Evolutionary conservation across 2,888 invertebrate genomes (phyloP).

Genomic region (Rugalucina vietnamica): DNA sequence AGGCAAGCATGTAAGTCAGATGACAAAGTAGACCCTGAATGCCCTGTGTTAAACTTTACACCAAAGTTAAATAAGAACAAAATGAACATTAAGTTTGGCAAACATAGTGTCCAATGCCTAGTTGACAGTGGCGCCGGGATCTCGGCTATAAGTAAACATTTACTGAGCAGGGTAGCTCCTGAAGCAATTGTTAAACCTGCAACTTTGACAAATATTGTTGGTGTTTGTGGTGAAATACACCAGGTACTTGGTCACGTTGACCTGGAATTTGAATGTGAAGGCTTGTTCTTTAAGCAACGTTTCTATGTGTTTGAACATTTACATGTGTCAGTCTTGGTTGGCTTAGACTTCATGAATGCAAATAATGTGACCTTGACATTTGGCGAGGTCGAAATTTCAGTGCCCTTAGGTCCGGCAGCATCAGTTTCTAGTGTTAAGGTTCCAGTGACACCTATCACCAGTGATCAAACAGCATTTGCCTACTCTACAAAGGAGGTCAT

Average conservation of each 20-base stretch:
- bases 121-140: conserved; percentile 4
- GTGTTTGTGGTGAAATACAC: no score
- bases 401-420: no score
- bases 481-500: neutral
- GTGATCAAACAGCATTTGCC: neutral
- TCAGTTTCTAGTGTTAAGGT: neutral
- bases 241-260: neutral
- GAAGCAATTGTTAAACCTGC: neutral
- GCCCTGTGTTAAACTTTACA: neutral
- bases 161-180: neutral
- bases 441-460: neutral
- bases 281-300: neutral
- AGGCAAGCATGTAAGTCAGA: neutral
- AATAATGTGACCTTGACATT: neutral
- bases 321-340: conserved; percentile 1
- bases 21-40: neutral
- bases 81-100: neutral
- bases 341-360: neutral
- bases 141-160: neutral
- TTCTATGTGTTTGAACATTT: neutral
- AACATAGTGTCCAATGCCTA: neutral
- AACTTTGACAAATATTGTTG: neutral
- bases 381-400: neutral
- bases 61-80: conserved; percentile 3
- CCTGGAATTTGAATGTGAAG: neutral